phyloP scores from a whole-genome alignment of 2,797 vertebrate species.

The Micrastur ruficollis region DNA sequence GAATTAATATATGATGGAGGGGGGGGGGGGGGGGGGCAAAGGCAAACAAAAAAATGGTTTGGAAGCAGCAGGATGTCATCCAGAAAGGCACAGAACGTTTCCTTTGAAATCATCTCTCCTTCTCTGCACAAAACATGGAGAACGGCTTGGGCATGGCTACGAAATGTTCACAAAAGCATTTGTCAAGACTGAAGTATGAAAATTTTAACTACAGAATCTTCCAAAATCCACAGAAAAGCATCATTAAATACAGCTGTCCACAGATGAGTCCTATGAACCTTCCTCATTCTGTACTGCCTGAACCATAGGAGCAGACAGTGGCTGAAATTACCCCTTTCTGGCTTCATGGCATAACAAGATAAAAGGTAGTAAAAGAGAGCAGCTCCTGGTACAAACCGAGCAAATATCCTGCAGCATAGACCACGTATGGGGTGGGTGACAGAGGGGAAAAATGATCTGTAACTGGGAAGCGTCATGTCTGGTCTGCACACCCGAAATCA shows the following conservation, averaged over 20 bases:
- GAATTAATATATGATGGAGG: slow-evolving; percentile 8
- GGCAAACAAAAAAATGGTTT: neutral
- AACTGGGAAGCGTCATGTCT: neutral
- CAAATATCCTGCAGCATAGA: neutral
- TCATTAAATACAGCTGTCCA: neutral
- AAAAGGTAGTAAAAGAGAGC: neutral
- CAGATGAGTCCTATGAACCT: neutral
- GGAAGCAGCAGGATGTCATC: slow-evolving; percentile 26
- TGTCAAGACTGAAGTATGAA: neutral
- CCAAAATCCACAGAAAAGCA: neutral
- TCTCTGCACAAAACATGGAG: neutral
- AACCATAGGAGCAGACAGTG: neutral
- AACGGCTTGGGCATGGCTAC: neutral
- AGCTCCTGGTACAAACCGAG: neutral
- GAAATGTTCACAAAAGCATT: neutral
- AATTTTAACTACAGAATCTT: neutral
- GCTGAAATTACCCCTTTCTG: neutral
- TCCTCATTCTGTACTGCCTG: neutral
- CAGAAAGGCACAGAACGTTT: neutral
- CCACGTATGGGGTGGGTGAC: rapidly evolving
- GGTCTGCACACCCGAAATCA: neutral
- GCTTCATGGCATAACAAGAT: neutral
- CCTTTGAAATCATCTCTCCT: slow-evolving; percentile 9
- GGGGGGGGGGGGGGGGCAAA: neutral
- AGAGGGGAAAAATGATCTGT: neutral